These are phyloP conservation scores for Chelonia mydas DNA, from an alignment of 2,797 vertebrate species.

Conservation along the genomic window DNA sequence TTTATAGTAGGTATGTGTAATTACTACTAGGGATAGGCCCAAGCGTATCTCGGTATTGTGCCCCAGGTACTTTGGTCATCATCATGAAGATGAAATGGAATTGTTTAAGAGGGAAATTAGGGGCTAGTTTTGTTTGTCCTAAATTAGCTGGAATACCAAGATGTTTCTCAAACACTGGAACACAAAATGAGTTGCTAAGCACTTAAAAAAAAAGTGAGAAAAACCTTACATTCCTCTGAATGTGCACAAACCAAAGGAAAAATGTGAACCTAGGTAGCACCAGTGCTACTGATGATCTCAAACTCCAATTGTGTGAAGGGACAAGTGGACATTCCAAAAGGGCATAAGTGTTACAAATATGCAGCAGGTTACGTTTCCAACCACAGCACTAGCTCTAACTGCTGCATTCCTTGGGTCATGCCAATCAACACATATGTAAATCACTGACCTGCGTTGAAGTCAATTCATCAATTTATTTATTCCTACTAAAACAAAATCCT, in stretches of 20 bases:
- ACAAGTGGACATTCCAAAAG: neutral
- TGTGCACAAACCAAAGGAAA: slow-evolving; percentile 36
- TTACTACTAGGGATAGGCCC: neutral
- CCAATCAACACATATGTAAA: slow-evolving; percentile 15
- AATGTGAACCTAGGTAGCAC: slow-evolving; percentile 13
- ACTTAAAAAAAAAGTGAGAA: neutral
- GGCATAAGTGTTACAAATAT: neutral
- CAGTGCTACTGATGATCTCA: slow-evolving; percentile 31
- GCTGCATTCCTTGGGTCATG: neutral
- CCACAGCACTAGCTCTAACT: neutral
- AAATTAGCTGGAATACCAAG: neutral
- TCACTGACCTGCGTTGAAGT: slow-evolving; percentile 53
- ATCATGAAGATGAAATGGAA: neutral
- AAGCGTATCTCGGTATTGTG: neutral
- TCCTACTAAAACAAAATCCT: slow-evolving; percentile 73
- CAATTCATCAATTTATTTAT: slow-evolving; percentile 68
- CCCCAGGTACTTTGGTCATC: neutral
- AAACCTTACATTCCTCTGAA: neutral
- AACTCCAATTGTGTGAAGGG: neutral
- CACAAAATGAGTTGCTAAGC: slow-evolving; percentile 28
- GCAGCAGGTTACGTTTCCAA: slow-evolving; percentile 25
- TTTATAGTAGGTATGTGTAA: neutral
- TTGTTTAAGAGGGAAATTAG: neutral
- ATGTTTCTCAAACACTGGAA: slow-evolving; percentile 6
- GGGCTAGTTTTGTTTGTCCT: neutral